Evolutionary conservation across 2,113 vertebrate genomes (phyloP).

Genomic region (Cottus gobio): DNA sequence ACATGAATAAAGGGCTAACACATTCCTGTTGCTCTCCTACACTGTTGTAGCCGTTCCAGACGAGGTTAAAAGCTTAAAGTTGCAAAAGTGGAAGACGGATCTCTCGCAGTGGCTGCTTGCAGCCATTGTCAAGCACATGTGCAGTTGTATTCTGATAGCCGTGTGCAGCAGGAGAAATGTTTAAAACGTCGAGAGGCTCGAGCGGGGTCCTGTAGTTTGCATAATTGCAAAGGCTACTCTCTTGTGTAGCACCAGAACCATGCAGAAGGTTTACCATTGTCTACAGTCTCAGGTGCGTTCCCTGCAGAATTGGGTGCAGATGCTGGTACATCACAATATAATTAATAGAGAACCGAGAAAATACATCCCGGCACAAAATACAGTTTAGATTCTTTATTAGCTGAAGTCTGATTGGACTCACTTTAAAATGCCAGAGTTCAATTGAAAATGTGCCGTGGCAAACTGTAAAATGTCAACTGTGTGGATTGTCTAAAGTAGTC

Average conservation of each 20-base stretch:
- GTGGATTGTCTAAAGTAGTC: background rate
- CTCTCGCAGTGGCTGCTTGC: background rate
- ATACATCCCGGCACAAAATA: background rate
- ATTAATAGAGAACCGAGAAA: background rate
- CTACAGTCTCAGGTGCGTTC: background rate
- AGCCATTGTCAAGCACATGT: background rate
- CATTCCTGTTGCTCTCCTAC: background rate
- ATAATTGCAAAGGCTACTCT: constrained; percentile 1
- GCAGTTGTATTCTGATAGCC: background rate
- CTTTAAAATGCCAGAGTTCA: too few relatives aligned
- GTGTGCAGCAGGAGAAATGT: background rate
- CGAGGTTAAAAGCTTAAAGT: background rate
- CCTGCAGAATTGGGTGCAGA: background rate
- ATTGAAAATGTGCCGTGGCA: background rate
- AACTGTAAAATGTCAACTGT: background rate
- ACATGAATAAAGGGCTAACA: background rate
- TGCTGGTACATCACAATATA: background rate
- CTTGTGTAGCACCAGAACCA: background rate
- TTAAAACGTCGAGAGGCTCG: background rate
- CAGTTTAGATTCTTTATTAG: too few relatives aligned
- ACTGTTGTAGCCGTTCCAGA: background rate
- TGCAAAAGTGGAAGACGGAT: background rate
- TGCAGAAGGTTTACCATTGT: background rate
- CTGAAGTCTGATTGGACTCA: too few relatives aligned
- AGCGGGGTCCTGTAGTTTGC: background rate